These are phyloP conservation scores for Brenthis hecate DNA, from an alignment of 2,888 invertebrate species.

Conservation along the genomic window DNA sequence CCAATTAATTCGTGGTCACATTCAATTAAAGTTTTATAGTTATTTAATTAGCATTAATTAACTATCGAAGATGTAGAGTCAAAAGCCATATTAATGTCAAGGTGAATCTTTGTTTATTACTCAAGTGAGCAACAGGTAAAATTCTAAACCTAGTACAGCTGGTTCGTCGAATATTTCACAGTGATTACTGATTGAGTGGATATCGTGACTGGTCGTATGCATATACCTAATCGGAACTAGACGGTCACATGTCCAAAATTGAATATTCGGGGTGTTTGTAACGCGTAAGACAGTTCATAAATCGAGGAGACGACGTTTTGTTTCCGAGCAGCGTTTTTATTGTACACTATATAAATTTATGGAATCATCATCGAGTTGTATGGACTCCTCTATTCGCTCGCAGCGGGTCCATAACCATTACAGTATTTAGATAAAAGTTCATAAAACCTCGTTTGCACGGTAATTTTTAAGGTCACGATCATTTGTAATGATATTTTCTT, in stretches of 20 bases:
- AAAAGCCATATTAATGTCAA: conserved; percentile 60
- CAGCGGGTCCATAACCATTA: conserved; percentile 77
- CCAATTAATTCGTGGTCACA: conserved; percentile 49
- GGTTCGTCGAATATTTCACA: conserved; percentile 67
- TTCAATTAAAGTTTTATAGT: conserved; percentile 64
- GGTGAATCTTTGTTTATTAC: conserved; percentile 55
- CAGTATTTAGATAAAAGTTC: conserved; percentile 73
- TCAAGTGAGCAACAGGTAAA: conserved; percentile 47
- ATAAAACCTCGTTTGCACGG: conserved; percentile 66
- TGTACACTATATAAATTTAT: conserved; percentile 80
- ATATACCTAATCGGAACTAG: background rate
- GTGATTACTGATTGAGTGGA: conserved; percentile 56
- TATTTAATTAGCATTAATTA: conserved; percentile 67
- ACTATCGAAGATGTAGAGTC: conserved; percentile 42
- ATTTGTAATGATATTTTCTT: conserved; percentile 27
- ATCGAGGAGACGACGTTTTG: conserved; percentile 75
- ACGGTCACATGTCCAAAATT: conserved; percentile 43
- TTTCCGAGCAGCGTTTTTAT: conserved; percentile 74
- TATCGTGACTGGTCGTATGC: conserved; percentile 41
- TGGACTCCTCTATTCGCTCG: conserved; percentile 74
- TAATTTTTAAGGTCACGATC: conserved; percentile 21
- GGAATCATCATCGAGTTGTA: conserved; percentile 80
- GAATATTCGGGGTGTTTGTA: conserved; percentile 56
- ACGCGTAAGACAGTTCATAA: conserved; percentile 60
- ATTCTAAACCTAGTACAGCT: conserved; percentile 55